Evolutionary conservation across 1,140 invertebrate species (phyloP).

Genomic region (Drosophila yakuba): DNA sequence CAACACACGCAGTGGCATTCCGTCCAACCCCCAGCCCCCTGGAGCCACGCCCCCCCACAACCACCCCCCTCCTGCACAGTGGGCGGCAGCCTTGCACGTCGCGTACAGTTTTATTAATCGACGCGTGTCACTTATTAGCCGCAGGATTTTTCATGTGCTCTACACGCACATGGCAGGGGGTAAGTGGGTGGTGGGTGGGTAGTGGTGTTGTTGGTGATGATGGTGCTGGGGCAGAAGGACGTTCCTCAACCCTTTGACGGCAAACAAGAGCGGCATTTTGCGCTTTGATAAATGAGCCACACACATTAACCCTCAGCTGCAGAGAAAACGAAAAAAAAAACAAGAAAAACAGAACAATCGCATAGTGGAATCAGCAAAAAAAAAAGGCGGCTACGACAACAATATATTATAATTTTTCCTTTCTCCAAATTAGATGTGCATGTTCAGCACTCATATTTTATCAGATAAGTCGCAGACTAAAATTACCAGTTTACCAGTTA

Average conservation of each 20-base stretch:
- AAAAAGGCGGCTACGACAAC: constrained; percentile 17
- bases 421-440: constrained; percentile 74
- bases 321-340: constrained; percentile 20
- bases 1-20: constrained; percentile 47
- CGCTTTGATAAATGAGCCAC: constrained; percentile 71
- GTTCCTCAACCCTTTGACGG: constrained; percentile 69
- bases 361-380: constrained; percentile 51
- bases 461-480: constrained; percentile 42
- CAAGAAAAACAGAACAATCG: constrained; percentile 36
- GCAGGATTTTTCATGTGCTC: constrained; percentile 74
- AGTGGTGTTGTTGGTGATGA: background rate
- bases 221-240: constrained; percentile 12
- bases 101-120: constrained; percentile 71
- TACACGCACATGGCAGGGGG: constrained; percentile 45
- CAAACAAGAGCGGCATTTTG: constrained; percentile 60
- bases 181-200: constrained; percentile 3
- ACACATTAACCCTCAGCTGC: constrained; percentile 54
- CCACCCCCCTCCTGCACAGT: background rate
- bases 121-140: constrained; percentile 80
- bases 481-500: constrained; percentile 25
- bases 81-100: constrained; percentile 35
- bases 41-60: constrained; percentile 5
- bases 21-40: background rate
- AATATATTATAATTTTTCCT: constrained; percentile 66
- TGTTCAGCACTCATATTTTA: constrained; percentile 76